These are phyloP conservation scores for Bufo gargarizans DNA, from an alignment of 2,113 vertebrate genomes.

Conservation along the genomic window DNA sequence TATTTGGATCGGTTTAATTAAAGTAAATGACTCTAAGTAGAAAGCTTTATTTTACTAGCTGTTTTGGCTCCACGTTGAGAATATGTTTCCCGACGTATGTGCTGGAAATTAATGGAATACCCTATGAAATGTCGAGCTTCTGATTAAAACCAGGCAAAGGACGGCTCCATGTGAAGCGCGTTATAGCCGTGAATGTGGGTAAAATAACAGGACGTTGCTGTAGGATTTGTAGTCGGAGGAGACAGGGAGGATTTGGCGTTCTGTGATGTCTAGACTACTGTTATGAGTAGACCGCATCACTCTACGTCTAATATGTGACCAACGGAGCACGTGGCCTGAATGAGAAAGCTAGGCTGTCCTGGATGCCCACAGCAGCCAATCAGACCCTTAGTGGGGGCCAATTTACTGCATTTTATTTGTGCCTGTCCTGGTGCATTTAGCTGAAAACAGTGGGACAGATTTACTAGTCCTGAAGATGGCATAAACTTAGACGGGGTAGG, in stretches of 20 bases:
- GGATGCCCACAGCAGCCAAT: not conserved
- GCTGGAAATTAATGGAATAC: not conserved
- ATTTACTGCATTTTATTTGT: too few relatives aligned
- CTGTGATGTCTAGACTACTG: slow-evolving; percentile 39
- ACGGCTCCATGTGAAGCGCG: not conserved
- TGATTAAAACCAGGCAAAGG: not conserved
- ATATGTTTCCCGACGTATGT: not conserved
- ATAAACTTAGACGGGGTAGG: too few relatives aligned
- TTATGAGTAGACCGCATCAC: slow-evolving; percentile 25
- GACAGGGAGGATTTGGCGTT: slow-evolving; percentile 10
- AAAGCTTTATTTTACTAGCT: not conserved
- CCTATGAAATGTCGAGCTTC: not conserved
- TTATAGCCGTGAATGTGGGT: not conserved
- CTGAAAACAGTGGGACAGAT: too few relatives aligned
- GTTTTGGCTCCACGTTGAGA: not conserved
- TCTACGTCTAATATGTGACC: slow-evolving; percentile 4
- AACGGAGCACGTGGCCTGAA: not conserved
- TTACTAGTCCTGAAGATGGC: too few relatives aligned
- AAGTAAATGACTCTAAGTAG: not conserved
- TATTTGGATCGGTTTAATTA: not conserved
- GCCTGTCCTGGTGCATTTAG: too few relatives aligned
- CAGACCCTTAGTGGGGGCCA: too few relatives aligned
- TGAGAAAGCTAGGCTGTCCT: not conserved
- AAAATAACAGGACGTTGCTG: slow-evolving; percentile 30
- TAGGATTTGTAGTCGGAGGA: not conserved